phyloP scores from a whole-genome alignment of 1,140 invertebrate species.

The Aphaenogaster rudis region DNA sequence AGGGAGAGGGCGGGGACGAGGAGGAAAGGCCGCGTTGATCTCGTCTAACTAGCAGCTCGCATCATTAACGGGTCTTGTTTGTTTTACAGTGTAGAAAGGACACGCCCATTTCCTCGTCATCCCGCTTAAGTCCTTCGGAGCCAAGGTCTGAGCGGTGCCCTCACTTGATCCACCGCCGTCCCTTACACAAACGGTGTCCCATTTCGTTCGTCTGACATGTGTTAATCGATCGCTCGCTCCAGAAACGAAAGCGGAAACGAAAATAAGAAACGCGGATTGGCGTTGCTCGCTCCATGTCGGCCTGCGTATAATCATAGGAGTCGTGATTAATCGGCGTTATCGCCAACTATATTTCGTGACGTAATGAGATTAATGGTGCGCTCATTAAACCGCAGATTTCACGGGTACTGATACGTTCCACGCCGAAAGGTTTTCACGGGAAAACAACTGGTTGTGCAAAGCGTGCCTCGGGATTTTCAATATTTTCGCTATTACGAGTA shows the following conservation, averaged over 20 bases:
- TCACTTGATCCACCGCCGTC: constrained; percentile 59
- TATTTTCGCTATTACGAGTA: neutral
- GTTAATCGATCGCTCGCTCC: constrained; percentile 50
- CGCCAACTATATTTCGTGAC: constrained; percentile 16
- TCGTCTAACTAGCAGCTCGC: constrained; percentile 75
- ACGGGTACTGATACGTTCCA: neutral
- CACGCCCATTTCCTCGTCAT: constrained; percentile 78
- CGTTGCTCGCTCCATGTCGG: neutral
- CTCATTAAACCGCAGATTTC: constrained; percentile 34
- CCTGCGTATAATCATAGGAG: neutral
- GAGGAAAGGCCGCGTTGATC: constrained; percentile 49
- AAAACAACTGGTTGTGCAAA: neutral
- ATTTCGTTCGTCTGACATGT: constrained; percentile 46
- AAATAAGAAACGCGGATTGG: neutral
- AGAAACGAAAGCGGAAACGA: neutral
- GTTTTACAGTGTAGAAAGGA: constrained; percentile 78
- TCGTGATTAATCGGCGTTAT: constrained; percentile 48
- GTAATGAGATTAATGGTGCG: constrained; percentile 46
- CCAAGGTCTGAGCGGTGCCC: constrained; percentile 52
- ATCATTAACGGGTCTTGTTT: constrained; percentile 81
- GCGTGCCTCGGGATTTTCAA: neutral
- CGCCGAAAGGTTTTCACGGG: neutral
- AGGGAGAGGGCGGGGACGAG: neutral
- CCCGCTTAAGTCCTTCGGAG: constrained; percentile 67
- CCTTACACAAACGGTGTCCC: constrained; percentile 66